These are phyloP conservation scores for Pomatorhinus ruficollis DNA, from an alignment of 2,113 vertebrate species.

Conservation along the genomic window DNA sequence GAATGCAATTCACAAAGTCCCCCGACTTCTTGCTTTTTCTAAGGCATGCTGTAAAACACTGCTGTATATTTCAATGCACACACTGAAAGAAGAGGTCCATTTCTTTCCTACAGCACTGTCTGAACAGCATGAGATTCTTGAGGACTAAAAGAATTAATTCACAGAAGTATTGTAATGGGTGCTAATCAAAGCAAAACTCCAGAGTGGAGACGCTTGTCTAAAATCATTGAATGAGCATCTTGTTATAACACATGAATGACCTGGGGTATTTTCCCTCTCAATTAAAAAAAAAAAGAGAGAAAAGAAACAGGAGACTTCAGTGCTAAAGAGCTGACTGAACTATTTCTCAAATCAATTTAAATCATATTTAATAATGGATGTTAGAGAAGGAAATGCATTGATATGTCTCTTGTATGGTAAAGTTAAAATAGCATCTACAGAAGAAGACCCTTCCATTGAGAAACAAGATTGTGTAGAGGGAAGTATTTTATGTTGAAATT, in stretches of 20 bases:
- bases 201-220: not conserved
- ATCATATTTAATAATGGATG: not conserved
- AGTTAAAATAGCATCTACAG: not conserved
- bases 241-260: not conserved
- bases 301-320: not conserved
- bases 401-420: not conserved
- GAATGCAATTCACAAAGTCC: not conserved
- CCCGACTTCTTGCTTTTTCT: not conserved
- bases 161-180: not conserved
- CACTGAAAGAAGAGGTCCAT: not conserved
- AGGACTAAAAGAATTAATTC: not conserved
- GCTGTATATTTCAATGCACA: not conserved
- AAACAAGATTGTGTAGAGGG: not conserved
- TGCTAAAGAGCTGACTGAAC: not conserved
- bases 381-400: not conserved
- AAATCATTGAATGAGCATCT: conserved; percentile 1
- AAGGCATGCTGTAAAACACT: not conserved
- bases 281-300: not conserved
- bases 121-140: not conserved
- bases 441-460: not conserved
- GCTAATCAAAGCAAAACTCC: conserved; percentile 18
- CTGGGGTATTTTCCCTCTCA: not conserved
- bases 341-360: not conserved
- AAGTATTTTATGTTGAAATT: not conserved
- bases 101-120: not conserved